These are phyloP conservation scores for Stenchaetothrips biformis DNA, from an alignment of 2,888 invertebrate species.

Conservation along the genomic window DNA sequence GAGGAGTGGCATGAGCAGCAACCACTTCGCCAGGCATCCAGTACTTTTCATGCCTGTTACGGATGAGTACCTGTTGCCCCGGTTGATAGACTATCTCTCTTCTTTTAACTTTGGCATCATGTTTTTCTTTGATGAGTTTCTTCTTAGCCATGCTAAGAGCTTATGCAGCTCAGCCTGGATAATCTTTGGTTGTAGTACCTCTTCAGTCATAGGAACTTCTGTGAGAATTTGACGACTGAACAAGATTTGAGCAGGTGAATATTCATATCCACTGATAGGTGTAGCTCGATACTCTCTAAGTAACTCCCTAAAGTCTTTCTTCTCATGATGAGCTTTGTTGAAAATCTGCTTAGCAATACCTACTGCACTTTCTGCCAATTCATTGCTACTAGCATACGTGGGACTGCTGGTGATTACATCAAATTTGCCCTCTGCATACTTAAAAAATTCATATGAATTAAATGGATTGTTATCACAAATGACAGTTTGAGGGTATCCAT, in stretches of 20 bases:
- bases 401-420: slow-evolving; percentile 33
- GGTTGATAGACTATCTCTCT: not conserved
- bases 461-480: slow-evolving; percentile 35
- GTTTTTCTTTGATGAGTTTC: not conserved
- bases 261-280: slow-evolving; percentile 35
- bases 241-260: slow-evolving; percentile 37
- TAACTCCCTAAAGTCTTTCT: slow-evolving; percentile 35
- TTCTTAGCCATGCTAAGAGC: not conserved
- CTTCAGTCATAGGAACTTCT: slow-evolving; percentile 33
- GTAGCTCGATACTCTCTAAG: slow-evolving; percentile 38
- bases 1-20: not conserved
- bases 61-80: not conserved
- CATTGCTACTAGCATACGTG: slow-evolving; percentile 33
- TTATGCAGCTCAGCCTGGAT: not conserved
- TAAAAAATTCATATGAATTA: slow-evolving; percentile 28
- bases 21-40: not conserved
- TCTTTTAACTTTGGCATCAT: not conserved
- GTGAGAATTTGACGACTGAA: slow-evolving; percentile 35
- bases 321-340: slow-evolving; percentile 29
- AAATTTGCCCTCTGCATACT: slow-evolving; percentile 32
- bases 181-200: slow-evolving; percentile 19
- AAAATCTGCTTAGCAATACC: slow-evolving; percentile 32
- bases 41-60: not conserved
- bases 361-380: slow-evolving; percentile 32
- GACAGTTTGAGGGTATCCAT: slow-evolving; percentile 35